phyloP scores from a whole-genome alignment of 2,113 vertebrate genomes.

The Noturus placidus region DNA sequence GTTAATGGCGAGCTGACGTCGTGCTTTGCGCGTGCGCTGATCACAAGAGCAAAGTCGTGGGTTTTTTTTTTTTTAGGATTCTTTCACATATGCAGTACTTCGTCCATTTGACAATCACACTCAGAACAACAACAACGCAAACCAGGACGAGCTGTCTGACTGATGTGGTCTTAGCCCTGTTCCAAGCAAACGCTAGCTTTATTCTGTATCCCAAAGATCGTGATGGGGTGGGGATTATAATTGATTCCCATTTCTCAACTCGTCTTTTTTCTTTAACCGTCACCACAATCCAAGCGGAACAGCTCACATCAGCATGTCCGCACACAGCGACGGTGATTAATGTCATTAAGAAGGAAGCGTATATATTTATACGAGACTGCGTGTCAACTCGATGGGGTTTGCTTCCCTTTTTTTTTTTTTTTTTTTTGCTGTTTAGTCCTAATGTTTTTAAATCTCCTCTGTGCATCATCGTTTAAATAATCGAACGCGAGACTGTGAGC shows the following conservation, averaged over 20 bases:
- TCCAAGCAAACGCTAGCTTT: no score
- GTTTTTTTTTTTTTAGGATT: no score
- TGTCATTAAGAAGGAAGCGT: slow-evolving; percentile 18
- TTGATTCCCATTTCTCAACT: slow-evolving; percentile 1
- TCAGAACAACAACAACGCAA: no score
- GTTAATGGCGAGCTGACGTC: background rate
- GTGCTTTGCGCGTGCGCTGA: no score
- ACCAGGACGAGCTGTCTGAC: no score
- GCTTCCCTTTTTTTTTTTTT: slow-evolving; percentile 35
- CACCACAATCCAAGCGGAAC: background rate
- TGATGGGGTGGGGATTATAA: background rate
- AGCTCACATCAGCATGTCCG: slow-evolving; percentile 15
- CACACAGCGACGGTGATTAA: slow-evolving; percentile 30
- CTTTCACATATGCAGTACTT: no score
- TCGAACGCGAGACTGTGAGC: slow-evolving; percentile 18
- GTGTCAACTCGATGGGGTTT: background rate
- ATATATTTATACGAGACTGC: background rate
- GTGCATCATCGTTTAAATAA: slow-evolving; percentile 30
- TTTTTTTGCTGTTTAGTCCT: slow-evolving; percentile 22
- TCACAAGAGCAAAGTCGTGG: background rate
- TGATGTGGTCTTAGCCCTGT: no score
- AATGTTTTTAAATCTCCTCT: slow-evolving; percentile 10
- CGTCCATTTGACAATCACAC: no score
- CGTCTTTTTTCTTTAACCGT: background rate
- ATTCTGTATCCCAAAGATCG: background rate